Conservation (phyloP, 2,113 vertebrate genomes). For the Pluvianellus socialis region DNA sequence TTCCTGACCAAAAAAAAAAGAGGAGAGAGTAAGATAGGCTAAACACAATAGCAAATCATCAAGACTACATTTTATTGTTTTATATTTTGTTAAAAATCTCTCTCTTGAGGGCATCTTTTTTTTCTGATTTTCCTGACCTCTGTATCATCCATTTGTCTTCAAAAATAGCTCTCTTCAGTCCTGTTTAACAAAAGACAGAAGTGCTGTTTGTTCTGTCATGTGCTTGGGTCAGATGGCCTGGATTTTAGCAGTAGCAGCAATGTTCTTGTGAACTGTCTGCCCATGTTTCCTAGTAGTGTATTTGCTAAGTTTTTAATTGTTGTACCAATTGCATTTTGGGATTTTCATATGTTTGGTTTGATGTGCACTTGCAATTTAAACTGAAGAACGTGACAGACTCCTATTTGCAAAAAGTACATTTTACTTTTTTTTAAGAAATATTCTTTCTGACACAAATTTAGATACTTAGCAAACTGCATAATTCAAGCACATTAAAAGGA, state of each 20-base stretch:
- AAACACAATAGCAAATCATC: neutral
- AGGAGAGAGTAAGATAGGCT: neutral
- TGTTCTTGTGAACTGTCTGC: neutral
- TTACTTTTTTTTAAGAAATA: neutral
- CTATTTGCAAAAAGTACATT: neutral
- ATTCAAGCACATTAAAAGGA: neutral
- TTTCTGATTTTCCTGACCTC: neutral
- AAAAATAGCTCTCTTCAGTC: neutral
- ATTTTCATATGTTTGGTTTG: neutral
- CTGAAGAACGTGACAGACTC: neutral
- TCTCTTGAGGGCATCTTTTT: neutral
- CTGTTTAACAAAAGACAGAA: neutral
- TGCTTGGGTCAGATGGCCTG: neutral
- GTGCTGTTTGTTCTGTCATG: neutral
- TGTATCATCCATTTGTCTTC: neutral
- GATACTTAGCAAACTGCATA: neutral
- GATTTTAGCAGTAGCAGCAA: neutral
- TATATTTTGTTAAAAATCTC: neutral
- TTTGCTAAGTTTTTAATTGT: neutral
- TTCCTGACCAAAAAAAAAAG: neutral
- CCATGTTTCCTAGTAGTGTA: neutral
- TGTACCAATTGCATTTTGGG: neutral
- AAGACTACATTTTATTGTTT: neutral
- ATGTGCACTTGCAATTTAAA: neutral
- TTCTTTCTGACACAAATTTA: neutral